Evolutionary conservation across 2,888 invertebrate species (phyloP), one percentile per base, ranked within the genome.

Genomic region (Melieria crassipennis): DNA sequence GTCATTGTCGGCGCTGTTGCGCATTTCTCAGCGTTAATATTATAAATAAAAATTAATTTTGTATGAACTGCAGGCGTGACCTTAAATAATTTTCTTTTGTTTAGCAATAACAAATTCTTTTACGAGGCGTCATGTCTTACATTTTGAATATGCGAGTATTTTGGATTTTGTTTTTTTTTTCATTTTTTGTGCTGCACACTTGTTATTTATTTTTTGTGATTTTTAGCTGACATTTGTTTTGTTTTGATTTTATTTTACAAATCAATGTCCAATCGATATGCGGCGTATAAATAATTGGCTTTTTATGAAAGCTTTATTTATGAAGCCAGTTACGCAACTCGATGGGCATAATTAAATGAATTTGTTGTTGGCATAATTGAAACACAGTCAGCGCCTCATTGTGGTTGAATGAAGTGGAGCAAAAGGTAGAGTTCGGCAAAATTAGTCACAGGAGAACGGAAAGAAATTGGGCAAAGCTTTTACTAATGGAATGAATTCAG

Each of bases 51-150:
- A 65, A 57, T 66, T 16, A 13, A n/a, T 68, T 68, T 43, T 68
- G 48, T 16, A 61, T 30, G 55, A 16, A 55, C 50, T 11, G 45
- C 9, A 61, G 62, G 61, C 68, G 55, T 69, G 68, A 62, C 68
- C 68, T 69, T 62, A 62, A 69, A 69, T 69, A 30, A 55, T 30
- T 55, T 69, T 52, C 13, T 5, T 52, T 62, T 62, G 52, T 69
- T 69, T 16, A 42, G 52, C n/a, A 62, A 62, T 55, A 56, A 65
- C 42, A 48, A 3, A 52, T 52, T 52, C 11, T 52, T 52, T 52
- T 52, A 7, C 52, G 6, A 4, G 52, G 52, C 52, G 52, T 52
- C 52, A 52, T 52, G 13, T 52, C 13, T 52, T 4, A n/a, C 30
- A 30, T 47, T 9, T 43, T 55, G 46, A 7, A 47, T 43, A 61